Percentiles rank a stretch among this genome's conserved stretches.
phyloP scores from a whole-genome alignment of 2,113 vertebrate species.

The Gnathonemus longibarbis region DNA sequence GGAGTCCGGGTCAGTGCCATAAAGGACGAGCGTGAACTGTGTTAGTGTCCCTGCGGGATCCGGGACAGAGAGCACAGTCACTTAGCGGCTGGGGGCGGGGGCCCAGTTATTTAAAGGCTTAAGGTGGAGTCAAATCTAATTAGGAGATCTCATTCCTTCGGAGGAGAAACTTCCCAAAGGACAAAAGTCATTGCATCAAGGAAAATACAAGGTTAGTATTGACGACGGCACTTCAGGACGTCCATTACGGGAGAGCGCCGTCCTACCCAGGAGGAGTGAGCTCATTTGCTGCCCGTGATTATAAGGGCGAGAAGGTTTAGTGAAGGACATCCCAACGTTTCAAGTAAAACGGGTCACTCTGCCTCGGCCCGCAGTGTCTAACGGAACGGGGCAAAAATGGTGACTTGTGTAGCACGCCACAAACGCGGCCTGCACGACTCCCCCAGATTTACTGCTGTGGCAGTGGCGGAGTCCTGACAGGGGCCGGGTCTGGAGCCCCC shows the following conservation, averaged over 20 bases:
- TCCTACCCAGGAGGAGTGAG: background rate
- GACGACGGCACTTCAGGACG: background rate
- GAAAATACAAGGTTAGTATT: slow-evolving; percentile 6
- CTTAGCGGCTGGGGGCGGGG: background rate
- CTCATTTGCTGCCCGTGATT: background rate
- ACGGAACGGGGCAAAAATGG: background rate
- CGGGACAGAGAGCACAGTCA: slow-evolving; percentile 17
- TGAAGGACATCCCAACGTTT: background rate
- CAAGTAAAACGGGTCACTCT: background rate
- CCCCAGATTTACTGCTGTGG: slow-evolving; percentile 22
- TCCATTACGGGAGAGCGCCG: background rate
- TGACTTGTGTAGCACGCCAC: background rate
- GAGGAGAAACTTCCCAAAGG: slow-evolving; percentile 4
- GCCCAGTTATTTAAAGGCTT: slow-evolving; percentile 7
- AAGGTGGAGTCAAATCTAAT: slow-evolving; percentile 22
- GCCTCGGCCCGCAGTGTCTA: background rate
- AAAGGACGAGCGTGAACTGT: slow-evolving; percentile 84
- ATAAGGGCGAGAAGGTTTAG: background rate
- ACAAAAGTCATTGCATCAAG: slow-evolving; percentile 11
- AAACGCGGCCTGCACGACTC: background rate
- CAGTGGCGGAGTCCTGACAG: background rate
- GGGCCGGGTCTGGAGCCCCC: background rate
- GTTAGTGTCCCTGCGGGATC: slow-evolving; percentile 76
- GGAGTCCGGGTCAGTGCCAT: slow-evolving; percentile 66
- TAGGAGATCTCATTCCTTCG: slow-evolving; percentile 1